phyloP scores from a whole-genome alignment of 2,797 vertebrate species.

The Vipera latastei region DNA sequence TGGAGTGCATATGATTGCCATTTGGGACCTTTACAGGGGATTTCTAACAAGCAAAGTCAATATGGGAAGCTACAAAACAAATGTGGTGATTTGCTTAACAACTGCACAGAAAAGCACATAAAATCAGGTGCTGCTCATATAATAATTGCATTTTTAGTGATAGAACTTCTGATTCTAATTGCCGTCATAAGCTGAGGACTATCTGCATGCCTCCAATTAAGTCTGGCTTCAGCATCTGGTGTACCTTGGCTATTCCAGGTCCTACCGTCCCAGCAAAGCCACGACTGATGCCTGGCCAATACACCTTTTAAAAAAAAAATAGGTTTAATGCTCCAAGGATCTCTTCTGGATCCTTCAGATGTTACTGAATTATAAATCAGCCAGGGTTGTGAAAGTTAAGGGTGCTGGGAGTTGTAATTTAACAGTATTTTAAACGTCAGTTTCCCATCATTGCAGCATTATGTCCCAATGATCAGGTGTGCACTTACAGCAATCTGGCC shows the following conservation, averaged over 20 bases:
- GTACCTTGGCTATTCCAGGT: not conserved
- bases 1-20: not conserved
- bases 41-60: not conserved
- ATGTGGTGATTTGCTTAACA: not conserved
- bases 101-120: not conserved
- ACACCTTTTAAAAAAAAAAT: not conserved
- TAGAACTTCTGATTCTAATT: not conserved
- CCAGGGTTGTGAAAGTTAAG: not conserved
- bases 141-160: not conserved
- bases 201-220: not conserved
- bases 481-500: slow-evolving; percentile 92
- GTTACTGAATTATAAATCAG: not conserved
- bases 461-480: not conserved
- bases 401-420: not conserved
- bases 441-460: not conserved
- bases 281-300: not conserved
- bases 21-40: not conserved
- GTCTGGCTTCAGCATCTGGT: not conserved
- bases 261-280: not conserved
- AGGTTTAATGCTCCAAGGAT: not conserved
- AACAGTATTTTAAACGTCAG: not conserved
- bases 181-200: not conserved
- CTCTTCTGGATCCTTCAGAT: not conserved
- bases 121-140: not conserved
- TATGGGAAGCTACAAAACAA: not conserved